A percentile compares a stretch with the other conserved stretches of the same genome.
Conservation (phyloP, 2,797 vertebrate genomes). For the Ambastaia sidthimunki region DNA sequence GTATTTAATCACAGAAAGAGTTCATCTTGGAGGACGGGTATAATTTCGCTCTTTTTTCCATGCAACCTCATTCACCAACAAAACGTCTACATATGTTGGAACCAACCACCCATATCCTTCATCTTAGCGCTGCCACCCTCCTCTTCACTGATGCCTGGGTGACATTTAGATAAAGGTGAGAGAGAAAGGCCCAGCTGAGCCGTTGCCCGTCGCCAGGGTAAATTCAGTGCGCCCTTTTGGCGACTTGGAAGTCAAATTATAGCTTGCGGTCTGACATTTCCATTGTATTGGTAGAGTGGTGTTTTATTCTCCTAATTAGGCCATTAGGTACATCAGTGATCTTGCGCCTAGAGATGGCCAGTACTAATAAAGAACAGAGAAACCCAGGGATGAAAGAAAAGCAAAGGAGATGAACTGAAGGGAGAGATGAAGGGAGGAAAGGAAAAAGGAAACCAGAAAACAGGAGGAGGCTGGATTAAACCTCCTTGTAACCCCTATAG, state of each 20-base stretch:
- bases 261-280: conserved; percentile 78
- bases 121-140: conserved; percentile 14
- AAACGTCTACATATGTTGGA: conserved; percentile 38
- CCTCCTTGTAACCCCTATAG: conserved; percentile 5
- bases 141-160: conserved; percentile 67
- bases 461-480: conserved; percentile 19
- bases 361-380: conserved; percentile 60
- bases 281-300: conserved; percentile 65
- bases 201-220: conserved; percentile 59
- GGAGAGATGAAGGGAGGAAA: conserved; percentile 26
- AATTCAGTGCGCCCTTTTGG: conserved; percentile 69
- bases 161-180: conserved; percentile 82
- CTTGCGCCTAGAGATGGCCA: conserved; percentile 51
- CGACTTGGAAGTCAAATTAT: conserved; percentile 74
- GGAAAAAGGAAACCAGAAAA: conserved; percentile 9
- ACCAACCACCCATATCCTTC: conserved; percentile 24
- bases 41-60: neutral
- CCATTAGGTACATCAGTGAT: conserved; percentile 71
- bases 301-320: conserved; percentile 79
- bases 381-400: conserved; percentile 31
- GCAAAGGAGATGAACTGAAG: conserved; percentile 6
- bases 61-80: conserved; percentile 24
- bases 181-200: conserved; percentile 63
- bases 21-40: conserved; percentile 4
- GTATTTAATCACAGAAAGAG: conserved; percentile 21